Base-by-base conservation (phyloP, 2,113 vertebrate genomes). In the Neodontobutis hainanensis region DNA sequence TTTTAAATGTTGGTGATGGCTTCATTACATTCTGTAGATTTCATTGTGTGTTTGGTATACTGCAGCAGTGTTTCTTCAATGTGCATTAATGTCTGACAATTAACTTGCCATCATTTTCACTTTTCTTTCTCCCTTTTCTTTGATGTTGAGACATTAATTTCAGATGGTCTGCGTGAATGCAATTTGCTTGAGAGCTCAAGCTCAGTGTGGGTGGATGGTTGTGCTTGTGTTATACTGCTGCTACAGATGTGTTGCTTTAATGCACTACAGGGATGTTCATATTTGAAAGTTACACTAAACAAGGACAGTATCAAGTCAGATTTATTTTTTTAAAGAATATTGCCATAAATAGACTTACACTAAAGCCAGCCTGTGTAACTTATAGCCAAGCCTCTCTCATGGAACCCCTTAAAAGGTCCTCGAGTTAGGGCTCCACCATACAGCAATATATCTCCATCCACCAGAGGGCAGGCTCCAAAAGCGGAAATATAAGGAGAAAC, bases 171-270 rank as follows among this genome's bases (percentile, higher is more conserved):
- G 57, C 67, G 59, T 49, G 58, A 61, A 64, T 68, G 36, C 38
- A 80, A 59, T 80, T 70, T 77, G 60, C 73, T 77, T 77, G 75
- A 83, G 40, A 32, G 72, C 77, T 81, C 53, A 61, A 57, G 38
- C 19, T 50, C 6, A 32, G 44, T 51, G 60, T 63, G 48, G 57
- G 70, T 36, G 62, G 50, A 61, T 19, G 58, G 9, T 4, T 27
- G n/a, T 50, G 16, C 16, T 55, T 49, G 51, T 48, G 6, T 2
- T 5, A 56, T 49, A 2, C 0, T 14, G 16, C 32, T 35, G 35
- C 14, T 4, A 47, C 32, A 19, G 43, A 19, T 19, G 69, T 12
- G n/a, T 38, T 57, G 46, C 3, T 44, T 8, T 72, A 27, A 1
- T 27, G 19, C 19, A 27, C 19, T 27, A 27, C 19, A 27, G 19